Percentiles rank a stretch among this genome's conserved stretches.
Evolutionary conservation across 2,888 invertebrate species (phyloP).

Genomic region (Patella ulyssiponensis): DNA sequence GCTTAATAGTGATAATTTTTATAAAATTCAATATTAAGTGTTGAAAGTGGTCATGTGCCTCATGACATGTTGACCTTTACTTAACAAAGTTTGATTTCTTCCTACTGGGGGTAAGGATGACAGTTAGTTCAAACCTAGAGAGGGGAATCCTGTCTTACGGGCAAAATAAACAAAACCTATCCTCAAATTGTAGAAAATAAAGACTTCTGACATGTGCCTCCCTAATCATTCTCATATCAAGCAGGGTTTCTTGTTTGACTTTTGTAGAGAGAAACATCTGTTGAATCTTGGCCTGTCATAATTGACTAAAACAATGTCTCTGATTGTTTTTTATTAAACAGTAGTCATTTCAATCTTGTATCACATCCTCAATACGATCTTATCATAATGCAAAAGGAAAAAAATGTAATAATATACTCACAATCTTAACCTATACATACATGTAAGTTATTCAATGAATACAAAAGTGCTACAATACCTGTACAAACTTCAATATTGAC

Average conservation of each 20-base stretch:
- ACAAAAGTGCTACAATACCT: no score
- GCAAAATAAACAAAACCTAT: conserved; percentile 1
- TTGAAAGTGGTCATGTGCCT: background rate
- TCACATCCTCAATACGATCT: no score
- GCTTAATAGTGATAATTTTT: no score
- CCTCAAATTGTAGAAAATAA: conserved; percentile 3
- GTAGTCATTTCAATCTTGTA: no score
- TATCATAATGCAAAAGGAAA: no score
- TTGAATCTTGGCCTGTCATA: background rate
- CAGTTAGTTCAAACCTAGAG: conserved; percentile 5
- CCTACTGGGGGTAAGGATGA: background rate
- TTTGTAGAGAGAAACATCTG: background rate
- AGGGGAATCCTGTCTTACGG: background rate
- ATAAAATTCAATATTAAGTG: no score
- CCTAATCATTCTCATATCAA: background rate
- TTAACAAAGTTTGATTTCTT: background rate
- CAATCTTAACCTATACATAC: no score
- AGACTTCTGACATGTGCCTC: background rate
- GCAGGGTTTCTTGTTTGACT: background rate
- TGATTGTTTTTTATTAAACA: no score
- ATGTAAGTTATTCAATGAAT: no score
- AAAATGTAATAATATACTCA: no score
- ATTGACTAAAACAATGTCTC: background rate
- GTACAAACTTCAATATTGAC: no score
- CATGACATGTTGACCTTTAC: conserved; percentile 2